A percentile compares a stretch with the other conserved stretches of the same genome.
These are phyloP conservation scores for Pandemis cinnamomeana DNA, from an alignment of 2,888 invertebrate species.

Conservation along the genomic window DNA sequence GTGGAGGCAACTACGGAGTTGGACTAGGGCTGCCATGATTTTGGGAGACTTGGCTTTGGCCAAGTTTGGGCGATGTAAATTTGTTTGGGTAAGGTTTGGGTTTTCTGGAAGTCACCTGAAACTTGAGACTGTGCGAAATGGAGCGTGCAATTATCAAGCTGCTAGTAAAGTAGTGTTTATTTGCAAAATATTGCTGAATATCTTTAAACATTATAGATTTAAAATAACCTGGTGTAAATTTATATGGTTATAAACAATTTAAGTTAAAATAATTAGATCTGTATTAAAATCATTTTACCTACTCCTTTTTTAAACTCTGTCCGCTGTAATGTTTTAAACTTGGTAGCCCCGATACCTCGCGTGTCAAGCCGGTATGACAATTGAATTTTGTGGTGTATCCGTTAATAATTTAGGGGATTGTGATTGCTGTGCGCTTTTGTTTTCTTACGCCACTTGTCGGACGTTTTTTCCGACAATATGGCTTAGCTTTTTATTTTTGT, in stretches of 20 bases:
- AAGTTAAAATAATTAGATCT: neutral
- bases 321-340: constrained; percentile 31
- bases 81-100: neutral
- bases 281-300: neutral
- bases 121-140: neutral
- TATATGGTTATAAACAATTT: neutral
- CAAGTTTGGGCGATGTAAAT: neutral
- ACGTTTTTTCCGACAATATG: constrained; percentile 35
- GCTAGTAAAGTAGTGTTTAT: too few relatives aligned
- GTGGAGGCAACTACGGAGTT: constrained; percentile 34
- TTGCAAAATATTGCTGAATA: neutral
- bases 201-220: too few relatives aligned
- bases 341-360: constrained; percentile 61
- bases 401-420: constrained; percentile 55
- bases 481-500: constrained; percentile 21
- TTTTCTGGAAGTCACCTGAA: neutral
- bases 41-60: constrained; percentile 16
- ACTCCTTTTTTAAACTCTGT: neutral
- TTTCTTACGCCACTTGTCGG: constrained; percentile 38
- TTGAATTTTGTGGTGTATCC: constrained; percentile 61
- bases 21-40: constrained; percentile 34
- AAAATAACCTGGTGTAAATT: too few relatives aligned
- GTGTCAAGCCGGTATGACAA: constrained; percentile 71
- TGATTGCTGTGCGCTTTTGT: constrained; percentile 49
- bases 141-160: too few relatives aligned